Base-by-base conservation (phyloP, 2,797 vertebrate species). In the Gymnoscopelus braueri region DNA sequence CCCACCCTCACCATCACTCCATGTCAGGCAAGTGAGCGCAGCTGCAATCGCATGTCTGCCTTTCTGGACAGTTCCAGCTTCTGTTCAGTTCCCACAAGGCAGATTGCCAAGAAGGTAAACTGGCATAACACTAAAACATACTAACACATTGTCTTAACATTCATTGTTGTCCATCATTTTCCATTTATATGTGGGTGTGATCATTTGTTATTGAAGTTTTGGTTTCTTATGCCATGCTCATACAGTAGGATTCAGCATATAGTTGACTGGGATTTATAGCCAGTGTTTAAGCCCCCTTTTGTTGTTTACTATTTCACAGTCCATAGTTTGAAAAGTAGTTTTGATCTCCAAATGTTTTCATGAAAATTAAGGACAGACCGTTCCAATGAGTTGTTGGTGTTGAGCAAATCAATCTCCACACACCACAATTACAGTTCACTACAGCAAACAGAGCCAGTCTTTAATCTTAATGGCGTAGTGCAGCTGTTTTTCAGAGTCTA, bases 61-160 rank as follows among this genome's bases (percentile, higher is more conserved):
- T 96, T 92, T 94, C 89, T 97, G 78, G 95, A 96, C 93, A 93
- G 91, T 80, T 77, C 94, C 90, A 90, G 93, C 91, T 94, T 90
- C 88, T 92, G 91, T 84, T 88, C 92, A 58, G 89, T 91, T 87
- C 95, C 94, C 77, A 87, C 88, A 67, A 95, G 96, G 91, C 94
- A 92, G 82, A 92, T 96, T 86, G 85, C 92, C 67, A 95, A 92
- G 84, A 98, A 98, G 96, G 96, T 98, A 98, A 95, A 89, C 86
- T 73, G 72, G 61, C 66, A 74, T 78, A 47, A 72, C 66, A 75
- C 57, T 50, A 15, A 12, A 32, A 60, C 59, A 55, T 56, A 76
- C 71, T 70, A 71, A 84, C 74, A 69, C n/a, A 58, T 60, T 82
- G 32, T 71, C 66, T 51, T 73, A 50, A 73, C 70, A 54, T 67